Percentiles rank a stretch among this genome's conserved stretches.
These are phyloP conservation scores for Xestia rhomboidea DNA, from an alignment of 2,888 invertebrate species.

Conservation along the genomic window DNA sequence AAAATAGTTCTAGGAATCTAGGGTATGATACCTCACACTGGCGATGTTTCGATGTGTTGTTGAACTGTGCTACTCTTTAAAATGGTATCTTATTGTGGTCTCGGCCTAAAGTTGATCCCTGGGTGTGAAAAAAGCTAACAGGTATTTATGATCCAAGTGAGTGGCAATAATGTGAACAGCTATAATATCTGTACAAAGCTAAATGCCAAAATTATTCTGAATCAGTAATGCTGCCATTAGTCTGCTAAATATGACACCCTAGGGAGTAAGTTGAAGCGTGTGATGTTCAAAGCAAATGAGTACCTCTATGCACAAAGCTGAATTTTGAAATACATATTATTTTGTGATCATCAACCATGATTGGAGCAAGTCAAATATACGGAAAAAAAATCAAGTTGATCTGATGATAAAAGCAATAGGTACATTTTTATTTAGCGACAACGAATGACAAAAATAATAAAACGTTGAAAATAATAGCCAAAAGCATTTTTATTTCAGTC, in stretches of 20 bases:
- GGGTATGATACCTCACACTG: neutral
- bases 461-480: neutral
- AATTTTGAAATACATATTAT: neutral
- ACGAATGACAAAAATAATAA: neutral
- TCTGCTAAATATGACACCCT: slow-evolving; percentile 11
- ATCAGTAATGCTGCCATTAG: slow-evolving; percentile 27
- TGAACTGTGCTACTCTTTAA: neutral
- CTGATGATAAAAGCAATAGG: neutral
- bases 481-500: neutral
- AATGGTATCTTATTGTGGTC: neutral
- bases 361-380: neutral
- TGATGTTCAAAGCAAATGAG: slow-evolving; percentile 41
- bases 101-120: no score
- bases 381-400: no score
- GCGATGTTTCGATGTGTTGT: neutral
- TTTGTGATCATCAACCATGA: no score
- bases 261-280: slow-evolving; percentile 22
- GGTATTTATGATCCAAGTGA: neutral
- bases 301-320: slow-evolving; percentile 11
- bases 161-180: slow-evolving; percentile 11
- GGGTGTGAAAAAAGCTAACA: neutral
- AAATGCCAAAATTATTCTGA: slow-evolving; percentile 23
- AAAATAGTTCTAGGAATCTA: neutral
- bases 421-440: neutral
- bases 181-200: slow-evolving; percentile 25